Conservation (phyloP, 2,888 invertebrate genomes). For the Pachymerium ferrugineum region DNA sequence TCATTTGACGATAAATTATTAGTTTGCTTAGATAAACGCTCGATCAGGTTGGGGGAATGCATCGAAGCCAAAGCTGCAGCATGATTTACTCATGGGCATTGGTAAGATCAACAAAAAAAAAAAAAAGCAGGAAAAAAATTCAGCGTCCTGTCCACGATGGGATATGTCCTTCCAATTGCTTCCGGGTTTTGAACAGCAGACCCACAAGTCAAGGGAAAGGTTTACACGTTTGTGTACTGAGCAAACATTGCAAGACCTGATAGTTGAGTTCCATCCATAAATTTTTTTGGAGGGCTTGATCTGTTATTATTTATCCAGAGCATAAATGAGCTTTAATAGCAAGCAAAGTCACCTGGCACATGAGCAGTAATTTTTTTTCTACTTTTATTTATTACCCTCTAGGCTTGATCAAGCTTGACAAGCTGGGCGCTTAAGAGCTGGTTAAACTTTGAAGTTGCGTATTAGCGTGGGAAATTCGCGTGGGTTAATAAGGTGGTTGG, state of each 20-base stretch:
- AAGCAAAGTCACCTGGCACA: slow-evolving; percentile 18
- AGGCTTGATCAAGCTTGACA: slow-evolving; percentile 14
- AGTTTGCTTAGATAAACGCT: slow-evolving; percentile 24
- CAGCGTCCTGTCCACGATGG: background rate
- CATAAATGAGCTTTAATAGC: slow-evolving; percentile 18
- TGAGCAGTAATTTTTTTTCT: slow-evolving; percentile 14
- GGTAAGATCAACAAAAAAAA: background rate
- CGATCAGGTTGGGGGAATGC: slow-evolving; percentile 23
- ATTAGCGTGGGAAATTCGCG: background rate
- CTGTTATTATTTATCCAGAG: slow-evolving; percentile 14
- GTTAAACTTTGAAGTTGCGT: background rate
- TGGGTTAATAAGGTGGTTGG: background rate
- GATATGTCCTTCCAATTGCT: background rate
- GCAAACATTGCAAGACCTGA: slow-evolving; percentile 18
- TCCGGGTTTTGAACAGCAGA: slow-evolving; percentile 18
- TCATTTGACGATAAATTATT: slow-evolving; percentile 27
- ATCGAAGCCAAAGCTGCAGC: background rate
- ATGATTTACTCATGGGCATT: slow-evolving; percentile 19
- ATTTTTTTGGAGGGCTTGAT: slow-evolving; percentile 16
- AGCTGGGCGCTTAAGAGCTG: background rate
- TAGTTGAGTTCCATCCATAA: slow-evolving; percentile 9
- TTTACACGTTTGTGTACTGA: slow-evolving; percentile 14
- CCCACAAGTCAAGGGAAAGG: slow-evolving; percentile 6
- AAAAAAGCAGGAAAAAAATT: background rate
- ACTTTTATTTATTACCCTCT: background rate